A percentile compares a stretch with the other conserved stretches of the same genome.
These are phyloP conservation scores for Chelon labrosus DNA, from an alignment of 2,797 vertebrate genomes.

Conservation along the genomic window DNA sequence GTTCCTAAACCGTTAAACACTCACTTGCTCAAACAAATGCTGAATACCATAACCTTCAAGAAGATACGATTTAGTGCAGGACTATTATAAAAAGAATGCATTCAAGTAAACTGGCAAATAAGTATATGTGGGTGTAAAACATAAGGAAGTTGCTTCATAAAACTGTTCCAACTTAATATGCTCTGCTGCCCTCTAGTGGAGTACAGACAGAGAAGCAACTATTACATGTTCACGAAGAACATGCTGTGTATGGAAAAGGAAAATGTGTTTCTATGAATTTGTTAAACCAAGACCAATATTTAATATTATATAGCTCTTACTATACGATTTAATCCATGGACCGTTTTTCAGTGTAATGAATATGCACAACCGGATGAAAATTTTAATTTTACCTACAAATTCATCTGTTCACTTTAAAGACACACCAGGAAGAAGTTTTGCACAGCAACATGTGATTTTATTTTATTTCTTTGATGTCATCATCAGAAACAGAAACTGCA, in stretches of 20 bases:
- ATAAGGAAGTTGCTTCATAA: no score
- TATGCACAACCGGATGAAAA: no score
- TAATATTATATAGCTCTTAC: no score
- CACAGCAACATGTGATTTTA: conserved; percentile 73
- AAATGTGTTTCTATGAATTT: not conserved
- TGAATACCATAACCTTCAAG: no score
- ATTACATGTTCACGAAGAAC: not conserved
- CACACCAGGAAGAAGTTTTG: conserved; percentile 29
- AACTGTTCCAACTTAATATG: not conserved
- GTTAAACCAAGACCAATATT: not conserved
- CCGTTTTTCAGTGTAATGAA: not conserved
- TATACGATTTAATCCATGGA: no score
- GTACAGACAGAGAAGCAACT: not conserved
- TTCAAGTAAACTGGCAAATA: no score
- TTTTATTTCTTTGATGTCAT: conserved; percentile 58
- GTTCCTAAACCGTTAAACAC: no score
- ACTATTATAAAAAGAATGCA: no score
- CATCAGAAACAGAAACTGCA: conserved; percentile 58
- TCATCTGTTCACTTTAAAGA: conserved; percentile 9
- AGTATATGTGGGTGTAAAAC: no score
- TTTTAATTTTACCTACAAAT: no score
- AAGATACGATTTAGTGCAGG: no score
- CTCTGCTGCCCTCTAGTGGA: conserved; percentile 42
- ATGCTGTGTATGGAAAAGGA: not conserved
- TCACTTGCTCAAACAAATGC: no score